Evolutionary conservation across 2,113 vertebrate genomes (phyloP).

Genomic region (Campylomormyrus tamandua): DNA sequence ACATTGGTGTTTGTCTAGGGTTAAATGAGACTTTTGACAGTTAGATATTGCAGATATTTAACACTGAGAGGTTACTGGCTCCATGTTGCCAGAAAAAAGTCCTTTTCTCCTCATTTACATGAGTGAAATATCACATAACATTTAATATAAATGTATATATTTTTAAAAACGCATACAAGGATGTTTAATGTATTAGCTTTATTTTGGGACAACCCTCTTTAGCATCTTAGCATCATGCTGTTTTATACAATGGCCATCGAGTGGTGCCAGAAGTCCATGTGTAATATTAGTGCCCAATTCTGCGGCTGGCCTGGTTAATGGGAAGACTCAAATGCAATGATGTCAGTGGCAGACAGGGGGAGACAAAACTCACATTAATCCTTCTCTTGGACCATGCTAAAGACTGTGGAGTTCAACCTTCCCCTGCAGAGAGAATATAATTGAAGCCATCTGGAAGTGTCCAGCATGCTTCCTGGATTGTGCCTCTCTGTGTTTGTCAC

Average conservation of each 20-base stretch:
- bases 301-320: neutral
- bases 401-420: neutral
- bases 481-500: neutral
- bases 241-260: neutral
- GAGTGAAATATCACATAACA: neutral
- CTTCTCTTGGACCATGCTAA: neutral
- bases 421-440: neutral
- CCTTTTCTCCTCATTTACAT: neutral
- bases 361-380: neutral
- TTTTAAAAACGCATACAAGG: neutral
- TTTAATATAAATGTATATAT: neutral
- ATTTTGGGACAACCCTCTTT: neutral
- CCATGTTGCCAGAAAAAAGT: neutral
- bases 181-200: neutral
- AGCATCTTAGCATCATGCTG: neutral
- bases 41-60: neutral
- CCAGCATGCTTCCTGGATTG: neutral
- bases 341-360: neutral
- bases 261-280: neutral
- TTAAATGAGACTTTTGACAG: neutral
- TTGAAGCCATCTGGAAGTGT: neutral
- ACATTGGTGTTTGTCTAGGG: no score
- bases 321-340: neutral
- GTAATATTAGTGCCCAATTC: neutral
- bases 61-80: neutral